Evolutionary conservation across 2,113 vertebrate genomes (phyloP), one percentile per base, ranked within the genome.

Genomic region (Gopherus evgoodei): DNA sequence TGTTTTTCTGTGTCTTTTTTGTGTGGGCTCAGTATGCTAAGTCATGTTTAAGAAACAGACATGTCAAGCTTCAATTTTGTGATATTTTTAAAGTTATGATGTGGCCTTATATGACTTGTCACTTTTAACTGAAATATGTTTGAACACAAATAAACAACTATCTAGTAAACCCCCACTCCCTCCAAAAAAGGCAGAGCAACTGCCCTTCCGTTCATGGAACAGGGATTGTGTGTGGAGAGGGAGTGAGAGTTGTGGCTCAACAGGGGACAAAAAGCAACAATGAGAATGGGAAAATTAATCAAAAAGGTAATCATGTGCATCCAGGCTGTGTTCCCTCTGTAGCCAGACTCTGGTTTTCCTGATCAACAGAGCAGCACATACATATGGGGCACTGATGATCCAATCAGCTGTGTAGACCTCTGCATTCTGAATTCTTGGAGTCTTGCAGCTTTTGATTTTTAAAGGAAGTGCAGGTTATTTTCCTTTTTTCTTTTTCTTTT

Each of bases 221-320:
- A 82, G 89, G 31, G 3, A 78, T 62, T 90, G 35, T 54, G 53
- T 90, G 35, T 54, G 53, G 85, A 95, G n/a, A 72, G 11, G 21
- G 65, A n/a, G 65, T 4, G 69, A 69, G 65, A 38, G 1, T 56
- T 52, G n/a, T 86, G 21, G 19, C 69, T 88, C 76, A 93, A 53
- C 3, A 12, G 69, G 78, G 93, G 90, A 85, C 56, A 87, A 93
- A 88, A 89, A 81, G 6, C 24, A 95, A 91, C 81, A 94, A 86
- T 82, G 91, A 82, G 86, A 98, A 53, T 89, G 92, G 84, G 62
- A 97, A 98, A 98, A 75, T 92, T 97, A 95, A 97, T 98, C 97
- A 97, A 82, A 97, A 97, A 98, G 88, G 44, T 97, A 97, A 98
- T 95, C 89, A 89, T 97, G 91, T 96, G 97, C 95, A 96, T 96